These are phyloP conservation scores for Neopelma chrysocephalum DNA, from an alignment of 2,797 vertebrate genomes.

Conservation along the genomic window DNA sequence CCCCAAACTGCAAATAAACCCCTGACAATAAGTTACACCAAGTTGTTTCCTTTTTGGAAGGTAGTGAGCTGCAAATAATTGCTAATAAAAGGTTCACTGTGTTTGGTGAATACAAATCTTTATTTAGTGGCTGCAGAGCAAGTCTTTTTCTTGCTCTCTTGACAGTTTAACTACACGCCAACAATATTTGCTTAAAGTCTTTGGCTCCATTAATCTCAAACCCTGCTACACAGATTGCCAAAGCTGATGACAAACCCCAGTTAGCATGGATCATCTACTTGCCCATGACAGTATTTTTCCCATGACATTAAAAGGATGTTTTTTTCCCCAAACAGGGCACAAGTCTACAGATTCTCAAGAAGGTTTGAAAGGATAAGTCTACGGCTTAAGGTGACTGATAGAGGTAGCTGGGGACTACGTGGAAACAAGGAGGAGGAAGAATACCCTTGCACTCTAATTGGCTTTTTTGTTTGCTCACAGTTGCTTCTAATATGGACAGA, in stretches of 20 bases:
- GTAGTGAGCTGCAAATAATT: conserved; percentile 70
- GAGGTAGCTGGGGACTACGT: conserved; percentile 36
- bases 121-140: conserved; percentile 66
- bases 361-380: conserved; percentile 58
- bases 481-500: conserved; percentile 72
- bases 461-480: conserved; percentile 70
- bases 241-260: conserved; percentile 70
- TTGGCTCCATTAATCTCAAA: conserved; percentile 73
- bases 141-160: conserved; percentile 71
- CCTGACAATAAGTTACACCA: conserved; percentile 57
- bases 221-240: conserved; percentile 51
- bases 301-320: conserved; percentile 58
- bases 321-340: conserved; percentile 26
- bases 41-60: conserved; percentile 67
- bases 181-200: conserved; percentile 74
- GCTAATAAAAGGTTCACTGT: conserved; percentile 69
- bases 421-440: conserved; percentile 33
- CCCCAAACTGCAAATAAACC: conserved; percentile 55
- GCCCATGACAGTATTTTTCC: conserved; percentile 68
- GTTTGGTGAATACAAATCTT: conserved; percentile 71
- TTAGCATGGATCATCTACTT: conserved; percentile 70
- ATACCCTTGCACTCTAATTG: conserved; percentile 62
- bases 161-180: conserved; percentile 74
- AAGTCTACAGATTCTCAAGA: conserved; percentile 33
- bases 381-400: conserved; percentile 66